A percentile compares a stretch with the other conserved stretches of the same genome.
These are phyloP conservation scores for Phalacrocorax pelagicus DNA, from an alignment of 2,113 vertebrate genomes.

Conservation along the genomic window DNA sequence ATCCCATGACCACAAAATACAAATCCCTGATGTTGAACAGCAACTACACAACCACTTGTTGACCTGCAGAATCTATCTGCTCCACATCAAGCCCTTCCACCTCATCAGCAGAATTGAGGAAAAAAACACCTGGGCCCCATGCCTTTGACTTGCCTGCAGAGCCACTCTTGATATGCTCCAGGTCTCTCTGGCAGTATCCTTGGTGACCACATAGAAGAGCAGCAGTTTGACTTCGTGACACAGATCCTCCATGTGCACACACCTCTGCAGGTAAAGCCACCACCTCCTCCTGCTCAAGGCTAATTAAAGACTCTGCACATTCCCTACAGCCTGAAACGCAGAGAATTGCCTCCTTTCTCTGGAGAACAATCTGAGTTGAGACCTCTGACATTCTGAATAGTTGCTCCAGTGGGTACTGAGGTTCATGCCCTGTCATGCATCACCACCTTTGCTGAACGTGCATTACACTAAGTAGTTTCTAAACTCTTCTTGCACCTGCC, in stretches of 20 bases:
- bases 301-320: neutral
- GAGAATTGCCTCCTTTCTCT: neutral
- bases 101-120: neutral
- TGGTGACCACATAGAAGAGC: neutral
- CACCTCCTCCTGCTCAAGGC: neutral
- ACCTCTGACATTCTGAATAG: neutral
- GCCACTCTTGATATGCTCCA: neutral
- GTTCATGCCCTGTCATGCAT: neutral
- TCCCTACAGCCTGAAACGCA: neutral
- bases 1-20: neutral
- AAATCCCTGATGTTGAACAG: neutral
- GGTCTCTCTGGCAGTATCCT: neutral
- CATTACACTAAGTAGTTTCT: neutral
- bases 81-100: neutral
- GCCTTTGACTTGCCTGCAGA: neutral
- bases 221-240: neutral
- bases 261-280: neutral
- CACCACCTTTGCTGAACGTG: neutral
- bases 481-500: neutral
- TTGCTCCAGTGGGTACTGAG: neutral
- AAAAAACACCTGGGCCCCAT: neutral
- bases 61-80: neutral
- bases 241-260: neutral
- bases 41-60: neutral
- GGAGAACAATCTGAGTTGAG: neutral